These are phyloP conservation scores for Haliclona indistincta DNA, from an alignment of 37 sponge, comb jelly and placozoan genomes.

Conservation along the genomic window DNA sequence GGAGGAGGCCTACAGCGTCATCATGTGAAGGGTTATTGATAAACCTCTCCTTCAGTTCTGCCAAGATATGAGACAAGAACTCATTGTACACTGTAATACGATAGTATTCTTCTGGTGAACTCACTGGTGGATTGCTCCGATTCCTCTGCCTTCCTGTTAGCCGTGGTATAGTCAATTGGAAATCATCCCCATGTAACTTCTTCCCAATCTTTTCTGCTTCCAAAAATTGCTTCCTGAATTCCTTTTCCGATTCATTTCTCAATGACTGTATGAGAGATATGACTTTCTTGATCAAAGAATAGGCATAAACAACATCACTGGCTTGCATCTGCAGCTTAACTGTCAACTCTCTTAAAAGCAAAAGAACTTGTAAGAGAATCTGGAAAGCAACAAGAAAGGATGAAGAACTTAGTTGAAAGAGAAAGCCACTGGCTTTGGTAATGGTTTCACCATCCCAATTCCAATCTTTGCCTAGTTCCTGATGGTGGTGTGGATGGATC, in stretches of 20 bases:
- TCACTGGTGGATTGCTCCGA: constrained; percentile 8
- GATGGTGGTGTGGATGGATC: not conserved
- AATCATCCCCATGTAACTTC: constrained; percentile 16
- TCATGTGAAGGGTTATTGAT: constrained; percentile 3
- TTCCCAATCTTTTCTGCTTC: constrained; percentile 7
- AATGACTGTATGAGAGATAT: not conserved
- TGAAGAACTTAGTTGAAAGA: constrained; percentile 53
- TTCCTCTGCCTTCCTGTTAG: constrained; percentile 8
- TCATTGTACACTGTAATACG: constrained; percentile 18
- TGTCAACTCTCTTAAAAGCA: constrained; percentile 32
- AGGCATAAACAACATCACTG: constrained; percentile 27
- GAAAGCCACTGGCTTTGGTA: constrained; percentile 54
- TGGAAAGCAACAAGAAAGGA: constrained; percentile 53
- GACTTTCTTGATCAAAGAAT: not conserved
- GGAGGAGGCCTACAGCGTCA: constrained; percentile 23
- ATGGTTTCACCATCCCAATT: constrained; percentile 65
- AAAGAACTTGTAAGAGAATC: constrained; percentile 42
- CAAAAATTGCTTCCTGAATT: constrained; percentile 20
- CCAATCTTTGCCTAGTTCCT: constrained; percentile 42
- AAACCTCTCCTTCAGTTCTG: constrained; percentile 29
- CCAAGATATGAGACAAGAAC: constrained; percentile 18
- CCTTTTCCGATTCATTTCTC: not conserved
- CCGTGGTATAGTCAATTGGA: constrained; percentile 18
- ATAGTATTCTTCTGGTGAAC: constrained; percentile 17
- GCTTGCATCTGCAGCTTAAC: constrained; percentile 51